These are phyloP conservation scores for Meteorus cinctellus DNA, from an alignment of 2,888 invertebrate species.

Conservation along the genomic window DNA sequence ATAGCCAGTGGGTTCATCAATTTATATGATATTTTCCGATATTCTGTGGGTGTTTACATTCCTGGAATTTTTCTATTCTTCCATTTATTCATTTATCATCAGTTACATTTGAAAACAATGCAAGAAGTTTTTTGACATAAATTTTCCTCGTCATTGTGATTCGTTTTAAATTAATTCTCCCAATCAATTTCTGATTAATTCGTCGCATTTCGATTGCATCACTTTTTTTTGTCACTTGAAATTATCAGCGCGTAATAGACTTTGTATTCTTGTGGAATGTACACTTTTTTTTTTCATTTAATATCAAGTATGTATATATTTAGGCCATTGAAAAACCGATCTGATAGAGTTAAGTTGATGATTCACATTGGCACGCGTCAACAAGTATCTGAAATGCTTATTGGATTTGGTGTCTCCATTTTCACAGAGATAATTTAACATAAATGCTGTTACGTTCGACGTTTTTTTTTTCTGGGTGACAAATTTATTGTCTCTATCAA, in stretches of 20 bases:
- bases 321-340: background rate
- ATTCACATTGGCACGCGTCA: conserved; percentile 7
- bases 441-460: background rate
- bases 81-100: background rate
- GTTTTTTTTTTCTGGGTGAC: background rate
- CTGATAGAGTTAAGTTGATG: background rate
- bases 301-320: background rate
- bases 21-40: background rate
- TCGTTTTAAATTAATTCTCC: too few species aligned
- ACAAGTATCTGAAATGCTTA: background rate
- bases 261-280: conserved; percentile 1
- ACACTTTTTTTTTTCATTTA: background rate
- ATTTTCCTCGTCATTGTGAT: background rate
- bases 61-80: background rate
- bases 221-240: background rate
- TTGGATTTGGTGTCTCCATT: background rate
- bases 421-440: background rate
- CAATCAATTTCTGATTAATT: background rate
- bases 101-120: too few species aligned
- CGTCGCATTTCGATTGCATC: background rate
- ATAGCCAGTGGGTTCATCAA: conserved; percentile 5
- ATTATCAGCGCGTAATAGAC: background rate
- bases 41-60: background rate
- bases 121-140: background rate
- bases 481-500: too few species aligned